Evolutionary conservation across 2,888 invertebrate genomes (phyloP).

Genomic region (Macaria liturata): DNA sequence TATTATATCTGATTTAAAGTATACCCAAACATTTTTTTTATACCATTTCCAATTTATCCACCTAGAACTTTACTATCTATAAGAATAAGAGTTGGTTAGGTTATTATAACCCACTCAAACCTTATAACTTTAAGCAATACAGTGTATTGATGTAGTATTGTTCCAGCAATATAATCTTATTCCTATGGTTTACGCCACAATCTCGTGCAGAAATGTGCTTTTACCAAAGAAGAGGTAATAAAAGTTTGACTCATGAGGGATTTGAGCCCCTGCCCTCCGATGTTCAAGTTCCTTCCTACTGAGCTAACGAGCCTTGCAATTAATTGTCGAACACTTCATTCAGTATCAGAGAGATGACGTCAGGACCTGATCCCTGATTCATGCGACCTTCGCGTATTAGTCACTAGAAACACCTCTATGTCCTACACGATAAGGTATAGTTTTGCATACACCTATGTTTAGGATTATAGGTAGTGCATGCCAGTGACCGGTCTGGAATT

Average conservation of each 20-base stretch:
- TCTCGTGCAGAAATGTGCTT: too few relatives aligned
- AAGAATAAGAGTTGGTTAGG: too few relatives aligned
- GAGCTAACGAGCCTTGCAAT: slow-evolving; percentile 43
- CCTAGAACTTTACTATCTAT: too few relatives aligned
- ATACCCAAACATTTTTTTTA: too few relatives aligned
- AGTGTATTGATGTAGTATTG: too few relatives aligned
- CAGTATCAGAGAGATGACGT: slow-evolving; percentile 9
- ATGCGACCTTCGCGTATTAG: background rate
- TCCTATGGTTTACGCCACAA: too few relatives aligned
- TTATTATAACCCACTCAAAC: too few relatives aligned
- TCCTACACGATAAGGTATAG: background rate
- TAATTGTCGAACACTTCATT: background rate
- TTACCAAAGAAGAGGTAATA: background rate
- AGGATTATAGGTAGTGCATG: background rate
- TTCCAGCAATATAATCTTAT: too few relatives aligned
- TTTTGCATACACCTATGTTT: background rate
- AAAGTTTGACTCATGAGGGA: slow-evolving; percentile 45
- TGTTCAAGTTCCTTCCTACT: slow-evolving; percentile 40
- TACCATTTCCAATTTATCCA: too few relatives aligned
- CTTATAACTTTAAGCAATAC: too few relatives aligned
- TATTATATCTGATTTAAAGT: too few relatives aligned
- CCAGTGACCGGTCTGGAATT: slow-evolving; percentile 15
- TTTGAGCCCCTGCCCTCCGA: slow-evolving; percentile 49
- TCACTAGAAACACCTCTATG: background rate
- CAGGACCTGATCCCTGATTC: slow-evolving; percentile 3